These are phyloP conservation scores for Poeciliopsis prolifica DNA, from an alignment of 2,113 vertebrate species.

Conservation along the genomic window DNA sequence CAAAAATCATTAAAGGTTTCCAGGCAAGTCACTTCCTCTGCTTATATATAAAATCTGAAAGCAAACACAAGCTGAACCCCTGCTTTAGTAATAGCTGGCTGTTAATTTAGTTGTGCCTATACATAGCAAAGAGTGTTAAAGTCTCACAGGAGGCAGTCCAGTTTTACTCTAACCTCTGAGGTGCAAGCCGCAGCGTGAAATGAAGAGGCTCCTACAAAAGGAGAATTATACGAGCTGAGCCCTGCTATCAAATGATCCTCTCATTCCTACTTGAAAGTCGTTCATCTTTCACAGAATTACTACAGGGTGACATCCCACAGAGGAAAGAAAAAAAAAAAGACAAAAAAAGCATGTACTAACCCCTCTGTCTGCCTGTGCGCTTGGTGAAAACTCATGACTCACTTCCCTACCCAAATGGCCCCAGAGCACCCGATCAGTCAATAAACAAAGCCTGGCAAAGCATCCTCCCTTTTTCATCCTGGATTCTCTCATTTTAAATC, in stretches of 20 bases:
- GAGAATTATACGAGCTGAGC: conserved; percentile 59
- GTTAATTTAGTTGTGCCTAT: conserved; percentile 56
- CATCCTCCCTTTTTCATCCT: conserved; percentile 12
- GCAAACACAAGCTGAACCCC: conserved; percentile 4
- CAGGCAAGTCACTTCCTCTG: conserved; percentile 5
- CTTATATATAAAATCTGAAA: conserved; percentile 11
- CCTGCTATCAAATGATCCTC: conserved; percentile 59
- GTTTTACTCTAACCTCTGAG: conserved; percentile 49
- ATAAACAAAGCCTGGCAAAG: conserved; percentile 65
- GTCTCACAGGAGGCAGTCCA: conserved; percentile 64
- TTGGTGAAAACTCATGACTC: conserved; percentile 65
- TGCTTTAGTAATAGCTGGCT: conserved; percentile 34
- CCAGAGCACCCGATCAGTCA: conserved; percentile 54
- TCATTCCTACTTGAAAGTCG: conserved; percentile 61
- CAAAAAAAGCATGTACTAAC: conserved; percentile 16
- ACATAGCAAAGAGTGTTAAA: conserved; percentile 43
- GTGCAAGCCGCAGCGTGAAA: conserved; percentile 36
- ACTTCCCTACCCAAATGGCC: conserved; percentile 64
- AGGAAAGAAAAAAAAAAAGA: not conserved
- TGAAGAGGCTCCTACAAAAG: conserved; percentile 47
- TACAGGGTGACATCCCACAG: conserved; percentile 45
- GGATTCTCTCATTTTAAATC: conserved; percentile 37
- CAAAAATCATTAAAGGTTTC: not conserved
- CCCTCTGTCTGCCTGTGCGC: conserved; percentile 33
- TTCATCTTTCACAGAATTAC: conserved; percentile 65